Percentiles rank a stretch among this genome's conserved stretches.
Conservation (phyloP, 2,888 invertebrate genomes). For the Uloborus plumipes region DNA sequence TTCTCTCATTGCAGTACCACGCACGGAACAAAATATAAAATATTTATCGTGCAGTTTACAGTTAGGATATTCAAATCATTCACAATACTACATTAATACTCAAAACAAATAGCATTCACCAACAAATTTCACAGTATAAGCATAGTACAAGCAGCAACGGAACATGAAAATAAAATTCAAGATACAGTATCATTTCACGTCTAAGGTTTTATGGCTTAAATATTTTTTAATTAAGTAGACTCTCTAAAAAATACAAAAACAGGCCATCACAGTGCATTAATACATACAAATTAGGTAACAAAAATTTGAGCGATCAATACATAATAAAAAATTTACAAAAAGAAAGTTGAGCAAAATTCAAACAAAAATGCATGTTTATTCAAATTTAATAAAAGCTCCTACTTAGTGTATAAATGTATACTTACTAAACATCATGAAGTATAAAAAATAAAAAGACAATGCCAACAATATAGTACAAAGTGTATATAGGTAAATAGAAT, state of each 20-base stretch:
- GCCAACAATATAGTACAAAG: conserved; percentile 41
- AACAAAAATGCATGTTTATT: conserved; percentile 7
- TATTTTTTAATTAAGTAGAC: no score
- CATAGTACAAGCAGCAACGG: no score
- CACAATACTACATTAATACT: no score
- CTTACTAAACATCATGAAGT: conserved; percentile 32
- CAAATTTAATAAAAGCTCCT: conserved; percentile 49
- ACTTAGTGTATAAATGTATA: conserved; percentile 37
- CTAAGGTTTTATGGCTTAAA: no score
- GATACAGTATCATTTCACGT: no score
- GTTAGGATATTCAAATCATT: no score
- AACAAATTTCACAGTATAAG: no score
- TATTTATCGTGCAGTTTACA: conserved; percentile 43
- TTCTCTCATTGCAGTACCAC: neutral
- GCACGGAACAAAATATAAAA: neutral
- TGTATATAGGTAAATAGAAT: conserved; percentile 44
- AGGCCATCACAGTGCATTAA: no score
- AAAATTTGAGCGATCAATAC: conserved; percentile 21
- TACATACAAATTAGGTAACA: neutral
- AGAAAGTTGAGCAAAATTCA: conserved; percentile 34
- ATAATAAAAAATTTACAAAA: conserved; percentile 2
- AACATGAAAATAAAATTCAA: no score
- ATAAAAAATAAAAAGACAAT: conserved; percentile 45
- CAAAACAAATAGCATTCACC: no score
- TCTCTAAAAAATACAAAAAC: no score